Conservation (phyloP, 1,140 invertebrate genomes). For the Drosophila ananassae region DNA sequence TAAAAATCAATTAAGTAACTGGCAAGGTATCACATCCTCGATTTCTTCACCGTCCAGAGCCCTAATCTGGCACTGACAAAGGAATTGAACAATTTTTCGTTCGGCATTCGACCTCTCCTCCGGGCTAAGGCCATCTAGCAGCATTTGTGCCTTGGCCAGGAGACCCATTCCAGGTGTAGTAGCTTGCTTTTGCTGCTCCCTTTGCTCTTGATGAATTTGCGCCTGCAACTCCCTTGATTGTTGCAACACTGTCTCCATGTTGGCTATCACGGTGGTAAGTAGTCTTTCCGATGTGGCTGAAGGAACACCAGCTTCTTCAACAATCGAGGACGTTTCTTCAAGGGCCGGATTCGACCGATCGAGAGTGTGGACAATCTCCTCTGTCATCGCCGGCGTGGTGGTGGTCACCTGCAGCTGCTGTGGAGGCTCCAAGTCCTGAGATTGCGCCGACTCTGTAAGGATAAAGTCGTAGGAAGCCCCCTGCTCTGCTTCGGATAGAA, state of each 20-base stretch:
- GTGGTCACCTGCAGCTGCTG: constrained; percentile 54
- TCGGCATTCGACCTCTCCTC: constrained; percentile 55
- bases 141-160: constrained; percentile 64
- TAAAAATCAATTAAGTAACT: constrained; percentile 21
- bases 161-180: constrained; percentile 24
- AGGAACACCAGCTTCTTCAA: background rate
- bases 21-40: constrained; percentile 64
- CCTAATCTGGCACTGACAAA: constrained; percentile 78
- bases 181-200: constrained; percentile 35
- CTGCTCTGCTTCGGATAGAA: constrained; percentile 43
- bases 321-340: background rate
- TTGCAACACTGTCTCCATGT: constrained; percentile 72
- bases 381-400: constrained; percentile 35
- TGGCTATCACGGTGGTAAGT: constrained; percentile 59
- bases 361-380: constrained; percentile 11
- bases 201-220: constrained; percentile 41
- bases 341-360: background rate
- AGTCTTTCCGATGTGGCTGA: constrained; percentile 53
- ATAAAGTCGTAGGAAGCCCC: constrained; percentile 36
- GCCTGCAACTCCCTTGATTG: constrained; percentile 61
- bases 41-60: constrained; percentile 70
- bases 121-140: constrained; percentile 61
- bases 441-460: constrained; percentile 9
- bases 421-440: constrained; percentile 17
- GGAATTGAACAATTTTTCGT: constrained; percentile 74